These are phyloP conservation scores for Silurus asotus DNA, from an alignment of 2,113 vertebrate species.

Conservation along the genomic window DNA sequence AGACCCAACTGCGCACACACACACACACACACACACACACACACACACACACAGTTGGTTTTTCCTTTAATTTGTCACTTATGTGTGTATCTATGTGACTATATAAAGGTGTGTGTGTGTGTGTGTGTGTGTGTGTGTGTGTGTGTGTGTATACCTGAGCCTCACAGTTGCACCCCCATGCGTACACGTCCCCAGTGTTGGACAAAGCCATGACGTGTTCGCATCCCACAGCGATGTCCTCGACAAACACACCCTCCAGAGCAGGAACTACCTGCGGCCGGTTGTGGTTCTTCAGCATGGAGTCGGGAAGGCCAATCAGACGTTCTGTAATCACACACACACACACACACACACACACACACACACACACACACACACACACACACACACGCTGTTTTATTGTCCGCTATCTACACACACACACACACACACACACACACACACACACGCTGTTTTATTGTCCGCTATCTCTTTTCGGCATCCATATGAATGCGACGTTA, in stretches of 20 bases:
- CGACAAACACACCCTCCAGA: slow-evolving; percentile 74
- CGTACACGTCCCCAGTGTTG: slow-evolving; percentile 74
- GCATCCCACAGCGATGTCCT: slow-evolving; percentile 76
- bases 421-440: too few species aligned
- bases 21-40: slow-evolving; percentile 7
- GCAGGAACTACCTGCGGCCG: slow-evolving; percentile 75
- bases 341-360: slow-evolving; percentile 5
- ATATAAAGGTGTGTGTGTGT: not conserved
- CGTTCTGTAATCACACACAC: slow-evolving; percentile 65
- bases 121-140: not conserved
- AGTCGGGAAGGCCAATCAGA: slow-evolving; percentile 76
- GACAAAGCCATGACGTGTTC: slow-evolving; percentile 76
- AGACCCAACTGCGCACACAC: slow-evolving; percentile 70
- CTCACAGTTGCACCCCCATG: slow-evolving; percentile 80
- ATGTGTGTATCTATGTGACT: not conserved
- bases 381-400: slow-evolving; percentile 10
- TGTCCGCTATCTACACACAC: too few species aligned
- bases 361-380: not conserved
- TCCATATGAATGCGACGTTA: not conserved
- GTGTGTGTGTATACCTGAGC: slow-evolving; percentile 70
- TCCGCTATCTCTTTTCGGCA: too few species aligned
- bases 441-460: not conserved
- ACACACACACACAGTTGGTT: not conserved
- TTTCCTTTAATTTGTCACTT: not conserved
- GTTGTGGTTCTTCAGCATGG: slow-evolving; percentile 77